Evolutionary conservation across 2,888 invertebrate genomes (phyloP).

Genomic region (Neoitamus cyanurus): DNA sequence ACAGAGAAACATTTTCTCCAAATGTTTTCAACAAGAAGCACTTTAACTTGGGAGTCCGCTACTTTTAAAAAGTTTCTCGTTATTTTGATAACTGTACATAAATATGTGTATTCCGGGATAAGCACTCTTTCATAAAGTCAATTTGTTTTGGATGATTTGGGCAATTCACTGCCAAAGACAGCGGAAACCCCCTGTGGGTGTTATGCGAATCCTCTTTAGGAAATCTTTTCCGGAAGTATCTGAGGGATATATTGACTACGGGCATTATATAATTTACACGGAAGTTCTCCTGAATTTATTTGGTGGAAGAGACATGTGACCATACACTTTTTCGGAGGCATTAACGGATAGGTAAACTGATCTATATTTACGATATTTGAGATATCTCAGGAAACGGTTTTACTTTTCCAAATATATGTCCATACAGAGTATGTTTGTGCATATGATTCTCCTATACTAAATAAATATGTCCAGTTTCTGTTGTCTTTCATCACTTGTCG

Average conservation of each 20-base stretch:
- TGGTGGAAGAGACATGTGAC: not conserved
- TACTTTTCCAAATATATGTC: too few relatives aligned
- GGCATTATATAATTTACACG: not conserved
- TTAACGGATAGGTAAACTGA: not conserved
- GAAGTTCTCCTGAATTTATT: not conserved
- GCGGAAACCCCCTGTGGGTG: not conserved
- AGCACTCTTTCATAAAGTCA: conserved; percentile 39
- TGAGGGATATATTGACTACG: not conserved
- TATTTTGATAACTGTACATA: conserved; percentile 38
- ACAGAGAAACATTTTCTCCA: conserved; percentile 41
- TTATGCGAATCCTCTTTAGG: not conserved
- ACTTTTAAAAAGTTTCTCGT: conserved; percentile 30
- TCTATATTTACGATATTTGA: not conserved
- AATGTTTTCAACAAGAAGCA: conserved; percentile 34
- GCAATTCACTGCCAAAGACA: not conserved
- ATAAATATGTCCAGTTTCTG: too few relatives aligned
- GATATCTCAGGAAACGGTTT: too few relatives aligned
- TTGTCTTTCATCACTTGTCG: too few relatives aligned
- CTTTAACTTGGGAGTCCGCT: conserved; percentile 32
- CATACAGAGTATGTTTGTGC: too few relatives aligned
- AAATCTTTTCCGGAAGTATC: not conserved
- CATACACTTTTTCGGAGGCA: not conserved
- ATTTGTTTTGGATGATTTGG: conserved; percentile 32
- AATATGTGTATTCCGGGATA: conserved; percentile 14
- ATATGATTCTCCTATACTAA: too few relatives aligned